Conservation (phyloP, 2,888 invertebrate genomes). For the Toxonevra muliebris region DNA sequence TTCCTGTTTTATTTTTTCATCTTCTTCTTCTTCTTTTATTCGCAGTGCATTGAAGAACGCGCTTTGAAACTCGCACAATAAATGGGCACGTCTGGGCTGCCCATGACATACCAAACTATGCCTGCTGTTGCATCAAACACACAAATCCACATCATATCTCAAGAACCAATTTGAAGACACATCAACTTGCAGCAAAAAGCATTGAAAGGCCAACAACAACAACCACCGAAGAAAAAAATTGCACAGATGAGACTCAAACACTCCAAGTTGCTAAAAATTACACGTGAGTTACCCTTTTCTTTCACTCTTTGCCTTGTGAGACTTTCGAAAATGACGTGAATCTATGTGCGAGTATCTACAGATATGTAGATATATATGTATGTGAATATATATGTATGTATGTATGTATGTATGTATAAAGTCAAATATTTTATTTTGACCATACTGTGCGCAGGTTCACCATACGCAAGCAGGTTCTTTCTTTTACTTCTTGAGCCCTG, state of each 20-base stretch:
- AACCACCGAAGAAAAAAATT: background rate
- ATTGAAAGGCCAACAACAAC: background rate
- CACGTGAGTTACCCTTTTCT: constrained; percentile 18
- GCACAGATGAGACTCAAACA: background rate
- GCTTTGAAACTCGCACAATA: background rate
- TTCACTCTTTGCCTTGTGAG: background rate
- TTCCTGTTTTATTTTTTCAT: no score
- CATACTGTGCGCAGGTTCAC: no score
- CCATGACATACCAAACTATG: constrained; percentile 3
- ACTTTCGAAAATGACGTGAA: background rate
- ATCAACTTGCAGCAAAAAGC: constrained; percentile 23
- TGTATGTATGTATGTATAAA: no score
- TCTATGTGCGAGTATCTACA: no score
- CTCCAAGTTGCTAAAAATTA: constrained; percentile 18
- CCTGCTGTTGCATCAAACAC: background rate
- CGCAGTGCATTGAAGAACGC: background rate
- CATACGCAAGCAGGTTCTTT: no score
- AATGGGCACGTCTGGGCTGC: constrained; percentile 22
- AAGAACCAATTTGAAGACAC: constrained; percentile 21
- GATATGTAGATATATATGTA: no score
- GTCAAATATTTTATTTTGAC: no score
- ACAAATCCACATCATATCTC: constrained; percentile 19
- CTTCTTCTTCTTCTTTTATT: no score
- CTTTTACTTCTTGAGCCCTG: no score
- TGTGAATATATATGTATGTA: no score